phyloP scores from a whole-genome alignment of 2,113 vertebrate species.

The Nyctereutes procyonoides region DNA sequence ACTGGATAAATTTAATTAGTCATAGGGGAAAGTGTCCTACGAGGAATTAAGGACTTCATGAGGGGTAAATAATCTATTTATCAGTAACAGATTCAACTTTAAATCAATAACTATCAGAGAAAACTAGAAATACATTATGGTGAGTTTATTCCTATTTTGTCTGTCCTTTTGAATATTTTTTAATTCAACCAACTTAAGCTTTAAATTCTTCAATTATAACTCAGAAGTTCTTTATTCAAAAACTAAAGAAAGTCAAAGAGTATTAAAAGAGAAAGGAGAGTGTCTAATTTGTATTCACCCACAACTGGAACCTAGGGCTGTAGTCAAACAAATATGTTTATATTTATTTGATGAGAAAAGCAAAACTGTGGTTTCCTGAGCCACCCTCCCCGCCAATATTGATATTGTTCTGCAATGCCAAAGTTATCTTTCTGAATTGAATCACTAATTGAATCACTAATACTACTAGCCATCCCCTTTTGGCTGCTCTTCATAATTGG shows the following conservation, averaged over 20 bases:
- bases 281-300: background rate
- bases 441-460: background rate
- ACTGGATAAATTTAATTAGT: background rate
- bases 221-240: background rate
- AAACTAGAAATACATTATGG: background rate
- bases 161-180: constrained; percentile 16
- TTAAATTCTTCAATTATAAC: background rate
- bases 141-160: background rate
- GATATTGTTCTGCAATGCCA: background rate
- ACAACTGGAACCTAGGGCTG: background rate
- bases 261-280: background rate
- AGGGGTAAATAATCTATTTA: background rate
- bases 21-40: background rate
- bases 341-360: no score
- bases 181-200: background rate
- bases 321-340: background rate
- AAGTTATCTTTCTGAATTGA: background rate
- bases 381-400: background rate
- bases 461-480: background rate
- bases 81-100: background rate
- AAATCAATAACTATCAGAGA: background rate
- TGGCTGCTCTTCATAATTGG: background rate
- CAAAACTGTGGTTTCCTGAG: background rate
- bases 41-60: background rate
- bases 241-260: background rate